phyloP scores from a whole-genome alignment of 1,140 invertebrate species.

The Galendromus occidentalis region DNA sequence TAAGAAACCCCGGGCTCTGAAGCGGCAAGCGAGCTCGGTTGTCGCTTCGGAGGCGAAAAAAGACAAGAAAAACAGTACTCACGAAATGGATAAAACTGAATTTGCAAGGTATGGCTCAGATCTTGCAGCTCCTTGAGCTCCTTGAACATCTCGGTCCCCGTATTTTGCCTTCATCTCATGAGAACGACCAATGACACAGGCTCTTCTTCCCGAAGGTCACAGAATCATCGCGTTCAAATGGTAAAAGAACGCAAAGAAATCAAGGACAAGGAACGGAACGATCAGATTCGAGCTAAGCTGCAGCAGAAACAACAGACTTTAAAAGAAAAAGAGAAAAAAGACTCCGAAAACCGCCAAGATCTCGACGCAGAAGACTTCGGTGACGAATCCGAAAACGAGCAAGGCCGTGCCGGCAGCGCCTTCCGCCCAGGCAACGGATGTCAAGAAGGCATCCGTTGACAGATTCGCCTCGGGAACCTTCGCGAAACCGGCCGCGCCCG shows the following conservation, averaged over 20 bases:
- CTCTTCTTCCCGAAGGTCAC: not conserved
- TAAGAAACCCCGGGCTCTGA: not conserved
- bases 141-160: too few species aligned
- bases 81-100: not conserved
- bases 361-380: not conserved
- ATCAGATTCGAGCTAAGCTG: not conserved
- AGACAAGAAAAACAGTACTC: not conserved
- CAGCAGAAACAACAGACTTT: not conserved
- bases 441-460: not conserved
- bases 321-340: not conserved
- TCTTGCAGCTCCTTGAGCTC: too few species aligned
- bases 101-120: not conserved
- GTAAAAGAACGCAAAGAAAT: constrained; percentile 4
- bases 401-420: too few species aligned
- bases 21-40: not conserved
- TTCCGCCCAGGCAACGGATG: not conserved
- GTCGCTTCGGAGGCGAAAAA: not conserved
- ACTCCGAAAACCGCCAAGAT: not conserved
- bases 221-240: not conserved
- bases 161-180: too few species aligned
- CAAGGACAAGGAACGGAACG: not conserved
- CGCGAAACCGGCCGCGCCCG: not conserved
- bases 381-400: too few species aligned
- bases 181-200: not conserved
- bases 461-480: not conserved